Evolutionary conservation across 2,797 vertebrate species (phyloP).

Genomic region (Oceanodroma leucorhoa): DNA sequence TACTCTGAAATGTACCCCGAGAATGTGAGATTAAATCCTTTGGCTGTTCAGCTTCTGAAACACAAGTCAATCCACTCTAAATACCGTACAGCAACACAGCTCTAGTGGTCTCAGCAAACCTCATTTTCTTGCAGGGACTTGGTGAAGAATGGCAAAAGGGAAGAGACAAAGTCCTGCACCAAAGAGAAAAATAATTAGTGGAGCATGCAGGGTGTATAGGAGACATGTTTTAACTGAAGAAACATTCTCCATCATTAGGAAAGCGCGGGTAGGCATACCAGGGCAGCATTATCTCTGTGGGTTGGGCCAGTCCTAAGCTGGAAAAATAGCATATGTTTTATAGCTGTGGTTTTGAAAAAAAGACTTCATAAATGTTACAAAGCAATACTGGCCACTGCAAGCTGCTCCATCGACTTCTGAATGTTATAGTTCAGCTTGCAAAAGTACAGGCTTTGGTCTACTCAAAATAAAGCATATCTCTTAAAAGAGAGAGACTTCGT

Average conservation of each 20-base stretch:
- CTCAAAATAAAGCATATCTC: not conserved
- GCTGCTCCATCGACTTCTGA: not conserved
- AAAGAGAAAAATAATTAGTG: constrained; percentile 2
- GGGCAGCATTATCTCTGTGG: not conserved
- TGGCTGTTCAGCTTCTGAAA: constrained; percentile 43
- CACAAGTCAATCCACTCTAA: constrained; percentile 46
- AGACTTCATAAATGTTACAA: not conserved
- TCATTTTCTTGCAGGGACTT: not conserved
- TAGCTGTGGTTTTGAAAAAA: not conserved
- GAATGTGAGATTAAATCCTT: constrained; percentile 41
- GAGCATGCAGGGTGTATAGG: not conserved
- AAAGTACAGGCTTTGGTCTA: not conserved
- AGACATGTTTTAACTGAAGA: constrained; percentile 13
- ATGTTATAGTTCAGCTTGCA: not conserved
- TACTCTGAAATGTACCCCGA: constrained; percentile 35
- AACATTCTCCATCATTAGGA: not conserved
- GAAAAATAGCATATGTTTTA: not conserved
- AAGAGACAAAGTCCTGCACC: not conserved
- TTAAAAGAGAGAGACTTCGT: not conserved
- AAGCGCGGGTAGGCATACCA: not conserved
- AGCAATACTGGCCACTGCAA: not conserved
- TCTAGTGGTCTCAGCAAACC: not conserved
- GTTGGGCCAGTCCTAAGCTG: not conserved
- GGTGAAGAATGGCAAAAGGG: not conserved
- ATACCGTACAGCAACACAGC: constrained; percentile 7